Base-by-base conservation (phyloP, 2,797 vertebrate genomes). In the Menidia menidia region DNA sequence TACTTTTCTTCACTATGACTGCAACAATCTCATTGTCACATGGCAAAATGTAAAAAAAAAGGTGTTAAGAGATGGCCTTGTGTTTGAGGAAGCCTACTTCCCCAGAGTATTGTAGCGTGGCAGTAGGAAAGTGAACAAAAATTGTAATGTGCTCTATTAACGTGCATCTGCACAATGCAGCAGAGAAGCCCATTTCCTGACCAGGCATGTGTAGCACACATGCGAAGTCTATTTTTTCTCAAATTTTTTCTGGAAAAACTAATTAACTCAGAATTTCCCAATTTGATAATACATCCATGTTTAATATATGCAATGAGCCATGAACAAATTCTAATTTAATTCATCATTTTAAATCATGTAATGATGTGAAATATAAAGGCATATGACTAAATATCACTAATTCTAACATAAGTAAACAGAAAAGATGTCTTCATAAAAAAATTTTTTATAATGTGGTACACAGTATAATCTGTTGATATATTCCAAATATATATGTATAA, bases 41-140 rank as follows among this genome's bases (percentile, higher is more conserved):
- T 41, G 60, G 8, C 48, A 7, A 32, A 10, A 5, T 3, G 35
- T 7, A 18, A 39, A 60, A 68, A 58, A 60, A 25, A 41, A 2
- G 30, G 75, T 69, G 84, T 72, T 91, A 77, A 89, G 60, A 75
- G 83, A 84, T 1, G 32, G 0, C 58, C 32, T 76, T 77, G 81
- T 71, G 42, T 53, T 62, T 73, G 72, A 89, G 90, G 88, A 92
- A 89, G 89, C 87, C 3, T 1, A 43, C 69, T 68, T 85, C 87
- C 89, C 69, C 58, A 55, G 67, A 59, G 76, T 18, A 4, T 56
- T 41, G 19, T 57, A 48, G 73, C 31, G 25, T 19, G 70, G 78
- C 78, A 50, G 55, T 58, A 62, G 75, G 75, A 87, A 84, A 87
- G 78, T 71, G 50, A 68, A 44, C 52, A 30, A 25, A 73, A 80